Conservation (phyloP, 2,888 invertebrate genomes). For the Dinocampus coccinellae region DNA sequence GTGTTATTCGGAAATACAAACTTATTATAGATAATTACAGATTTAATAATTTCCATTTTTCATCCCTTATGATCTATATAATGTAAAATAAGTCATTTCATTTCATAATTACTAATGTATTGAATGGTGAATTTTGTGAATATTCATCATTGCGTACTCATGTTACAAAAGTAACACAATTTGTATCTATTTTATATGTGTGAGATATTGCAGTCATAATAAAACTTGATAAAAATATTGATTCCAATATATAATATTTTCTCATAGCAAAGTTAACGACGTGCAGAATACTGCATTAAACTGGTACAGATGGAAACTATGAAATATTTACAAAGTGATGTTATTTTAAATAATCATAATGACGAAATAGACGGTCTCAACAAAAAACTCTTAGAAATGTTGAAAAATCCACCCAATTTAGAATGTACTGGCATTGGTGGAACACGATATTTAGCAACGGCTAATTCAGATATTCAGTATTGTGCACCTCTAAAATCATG, state of each 20-base stretch:
- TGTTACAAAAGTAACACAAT: background rate
- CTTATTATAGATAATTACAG: background rate
- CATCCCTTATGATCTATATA: slow-evolving; percentile 2
- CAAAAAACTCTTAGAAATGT: slow-evolving; percentile 57
- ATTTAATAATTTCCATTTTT: background rate
- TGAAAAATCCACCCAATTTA: slow-evolving; percentile 47
- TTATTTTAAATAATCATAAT: slow-evolving; percentile 22
- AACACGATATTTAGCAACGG: slow-evolving; percentile 48
- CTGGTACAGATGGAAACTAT: slow-evolving; percentile 15
- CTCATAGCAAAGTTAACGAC: background rate
- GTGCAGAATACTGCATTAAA: slow-evolving; percentile 1
- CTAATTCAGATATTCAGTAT: slow-evolving; percentile 39
- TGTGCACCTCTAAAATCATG: slow-evolving; percentile 32
- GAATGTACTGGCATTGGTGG: slow-evolving; percentile 41
- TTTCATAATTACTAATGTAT: background rate
- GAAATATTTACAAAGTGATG: slow-evolving; percentile 19
- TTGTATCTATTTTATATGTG: background rate
- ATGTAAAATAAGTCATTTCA: background rate
- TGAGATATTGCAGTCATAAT: no score
- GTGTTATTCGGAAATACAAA: background rate
- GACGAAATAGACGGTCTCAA: slow-evolving; percentile 60
- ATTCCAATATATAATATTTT: background rate
- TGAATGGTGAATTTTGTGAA: background rate
- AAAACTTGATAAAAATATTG: no score
- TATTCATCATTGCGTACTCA: background rate